Conservation (phyloP, 2,113 vertebrate species). For the Albula glossodonta region DNA sequence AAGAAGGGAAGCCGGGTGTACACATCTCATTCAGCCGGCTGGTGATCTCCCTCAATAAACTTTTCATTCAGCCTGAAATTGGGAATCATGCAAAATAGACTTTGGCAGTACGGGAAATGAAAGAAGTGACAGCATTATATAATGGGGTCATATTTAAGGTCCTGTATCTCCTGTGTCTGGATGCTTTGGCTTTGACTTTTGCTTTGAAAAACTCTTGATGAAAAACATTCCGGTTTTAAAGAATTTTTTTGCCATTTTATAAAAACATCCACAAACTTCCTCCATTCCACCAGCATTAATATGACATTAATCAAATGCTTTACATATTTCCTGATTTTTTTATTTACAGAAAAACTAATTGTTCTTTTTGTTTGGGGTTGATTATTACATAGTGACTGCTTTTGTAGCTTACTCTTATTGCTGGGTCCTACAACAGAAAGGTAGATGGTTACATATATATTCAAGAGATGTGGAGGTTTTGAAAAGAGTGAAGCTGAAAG, state of each 20-base stretch:
- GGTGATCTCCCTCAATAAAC: not conserved
- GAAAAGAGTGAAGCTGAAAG: not conserved
- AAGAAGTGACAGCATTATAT: not conserved
- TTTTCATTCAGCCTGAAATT: not conserved
- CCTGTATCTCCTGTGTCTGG: not conserved
- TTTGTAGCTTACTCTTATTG: not conserved
- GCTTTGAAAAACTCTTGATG: too few species aligned
- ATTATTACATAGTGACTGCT: too few species aligned
- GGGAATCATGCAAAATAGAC: not conserved
- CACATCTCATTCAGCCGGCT: slow-evolving; percentile 3
- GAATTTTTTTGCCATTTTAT: too few species aligned
- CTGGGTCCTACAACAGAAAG: not conserved
- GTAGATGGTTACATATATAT: not conserved
- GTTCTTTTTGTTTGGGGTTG: too few species aligned
- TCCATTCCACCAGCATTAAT: not conserved
- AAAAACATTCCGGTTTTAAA: too few species aligned
- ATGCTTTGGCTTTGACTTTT: not conserved
- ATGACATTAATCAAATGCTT: not conserved
- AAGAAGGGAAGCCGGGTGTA: not conserved
- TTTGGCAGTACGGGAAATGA: not conserved
- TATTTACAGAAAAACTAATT: too few species aligned
- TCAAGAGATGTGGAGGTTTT: not conserved
- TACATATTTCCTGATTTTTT: too few species aligned
- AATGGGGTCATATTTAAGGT: not conserved
- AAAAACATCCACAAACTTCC: too few species aligned